These are phyloP conservation scores for Parnassius smintheus DNA, from an alignment of 2,888 invertebrate genomes.

Conservation along the genomic window DNA sequence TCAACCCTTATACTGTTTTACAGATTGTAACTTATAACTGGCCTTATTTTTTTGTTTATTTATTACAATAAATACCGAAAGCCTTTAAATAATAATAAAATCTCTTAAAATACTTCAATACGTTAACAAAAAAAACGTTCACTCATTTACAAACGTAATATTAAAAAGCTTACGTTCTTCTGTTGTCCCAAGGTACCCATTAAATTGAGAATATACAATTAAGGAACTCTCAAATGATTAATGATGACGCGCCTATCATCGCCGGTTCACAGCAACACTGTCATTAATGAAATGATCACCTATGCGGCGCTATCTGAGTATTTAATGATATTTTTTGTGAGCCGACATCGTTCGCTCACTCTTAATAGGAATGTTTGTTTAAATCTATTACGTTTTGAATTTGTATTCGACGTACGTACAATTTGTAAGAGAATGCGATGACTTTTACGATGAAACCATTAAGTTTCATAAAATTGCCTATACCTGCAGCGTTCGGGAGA, in stretches of 20 bases:
- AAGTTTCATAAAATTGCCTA: no score
- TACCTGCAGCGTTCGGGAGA: no score
- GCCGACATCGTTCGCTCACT: slow-evolving; percentile 32
- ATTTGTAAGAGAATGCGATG: no score
- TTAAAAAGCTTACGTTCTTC: neutral
- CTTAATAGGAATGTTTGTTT: slow-evolving; percentile 72
- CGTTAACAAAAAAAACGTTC: no score
- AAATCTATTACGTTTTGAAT: slow-evolving; percentile 60
- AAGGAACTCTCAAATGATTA: slow-evolving; percentile 32
- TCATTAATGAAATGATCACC: slow-evolving; percentile 66
- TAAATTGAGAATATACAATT: slow-evolving; percentile 9
- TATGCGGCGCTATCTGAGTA: slow-evolving; percentile 34
- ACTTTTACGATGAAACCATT: no score
- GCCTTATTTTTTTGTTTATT: no score
- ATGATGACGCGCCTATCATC: slow-evolving; percentile 46
- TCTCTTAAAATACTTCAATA: no score
- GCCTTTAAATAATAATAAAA: no score
- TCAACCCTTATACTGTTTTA: no score
- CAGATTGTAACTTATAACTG: no score
- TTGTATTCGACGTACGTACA: slow-evolving; percentile 23
- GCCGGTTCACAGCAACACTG: slow-evolving; percentile 39
- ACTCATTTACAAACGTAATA: neutral
- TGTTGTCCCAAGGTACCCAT: neutral
- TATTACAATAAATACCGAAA: no score
- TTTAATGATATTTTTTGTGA: slow-evolving; percentile 61